Conservation (phyloP, 2,113 vertebrate species). For the Sorex araneus region DNA sequence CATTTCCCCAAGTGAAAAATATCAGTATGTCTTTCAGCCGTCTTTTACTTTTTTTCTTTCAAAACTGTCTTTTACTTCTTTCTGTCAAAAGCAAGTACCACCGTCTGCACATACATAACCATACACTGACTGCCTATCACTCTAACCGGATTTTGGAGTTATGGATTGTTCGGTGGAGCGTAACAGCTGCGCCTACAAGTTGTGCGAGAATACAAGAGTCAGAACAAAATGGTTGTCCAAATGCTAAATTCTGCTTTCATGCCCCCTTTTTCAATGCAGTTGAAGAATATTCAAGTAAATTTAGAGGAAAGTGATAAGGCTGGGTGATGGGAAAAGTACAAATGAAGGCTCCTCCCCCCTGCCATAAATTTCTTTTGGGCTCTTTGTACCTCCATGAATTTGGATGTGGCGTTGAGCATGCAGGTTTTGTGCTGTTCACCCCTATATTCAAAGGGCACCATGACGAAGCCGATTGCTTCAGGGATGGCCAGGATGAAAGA, state of each 20-base stretch:
- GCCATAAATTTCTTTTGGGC: background rate
- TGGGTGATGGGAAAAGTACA: background rate
- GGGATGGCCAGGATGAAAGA: constrained; percentile 96
- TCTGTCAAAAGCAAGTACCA: no score
- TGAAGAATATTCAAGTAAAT: background rate
- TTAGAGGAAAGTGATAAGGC: background rate
- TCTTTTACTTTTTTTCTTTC: no score
- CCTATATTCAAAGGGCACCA: constrained; percentile 89
- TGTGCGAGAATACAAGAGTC: background rate
- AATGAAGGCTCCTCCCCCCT: background rate
- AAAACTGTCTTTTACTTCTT: no score
- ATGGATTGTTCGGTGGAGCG: no score
- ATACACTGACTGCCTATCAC: background rate
- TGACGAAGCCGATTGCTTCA: constrained; percentile 95
- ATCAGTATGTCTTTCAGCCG: no score
- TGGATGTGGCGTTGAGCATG: constrained; percentile 91
- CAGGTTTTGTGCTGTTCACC: constrained; percentile 90
- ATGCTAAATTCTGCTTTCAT: background rate
- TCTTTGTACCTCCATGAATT: constrained; percentile 91
- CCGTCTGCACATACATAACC: no score
- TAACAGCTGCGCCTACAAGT: no score
- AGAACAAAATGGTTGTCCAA: background rate
- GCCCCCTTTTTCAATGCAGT: background rate
- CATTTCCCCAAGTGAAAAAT: no score
- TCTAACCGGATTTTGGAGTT: no score